Evolutionary conservation across 2,888 invertebrate genomes (phyloP).

Genomic region (Cheilosia urbana): DNA sequence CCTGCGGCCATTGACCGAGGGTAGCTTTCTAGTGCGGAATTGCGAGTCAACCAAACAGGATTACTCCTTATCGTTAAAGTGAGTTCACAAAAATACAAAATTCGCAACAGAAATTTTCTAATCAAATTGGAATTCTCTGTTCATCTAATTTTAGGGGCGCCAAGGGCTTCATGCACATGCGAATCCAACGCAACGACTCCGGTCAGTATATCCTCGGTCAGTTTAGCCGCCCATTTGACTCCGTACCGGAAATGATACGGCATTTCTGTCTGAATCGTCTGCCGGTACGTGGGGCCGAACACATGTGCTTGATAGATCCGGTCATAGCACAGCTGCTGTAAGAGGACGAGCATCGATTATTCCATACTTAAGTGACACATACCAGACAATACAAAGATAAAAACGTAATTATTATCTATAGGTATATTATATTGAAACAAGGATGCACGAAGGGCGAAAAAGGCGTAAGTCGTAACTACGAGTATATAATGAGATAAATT

Average conservation of each 20-base stretch:
- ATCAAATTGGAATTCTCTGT: slow-evolving; percentile 54
- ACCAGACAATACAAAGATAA: slow-evolving; percentile 69
- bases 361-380: slow-evolving; percentile 70
- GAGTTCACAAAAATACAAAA: slow-evolving; percentile 83
- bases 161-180: slow-evolving; percentile 98
- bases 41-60: slow-evolving; percentile 97
- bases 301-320: slow-evolving; percentile 97
- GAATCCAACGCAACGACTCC: slow-evolving; percentile 91
- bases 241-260: slow-evolving; percentile 97
- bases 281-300: slow-evolving; percentile 97
- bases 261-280: slow-evolving; percentile 96
- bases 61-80: slow-evolving; percentile 97
- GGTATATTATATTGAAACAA: slow-evolving; percentile 33
- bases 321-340: slow-evolving; percentile 92
- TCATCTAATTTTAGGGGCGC: slow-evolving; percentile 89
- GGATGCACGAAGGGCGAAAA: background rate
- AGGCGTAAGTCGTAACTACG: slow-evolving; percentile 33
- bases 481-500: slow-evolving; percentile 31
- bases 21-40: slow-evolving; percentile 96
- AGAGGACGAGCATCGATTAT: slow-evolving; percentile 77
- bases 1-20: slow-evolving; percentile 92
- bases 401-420: slow-evolving; percentile 26
- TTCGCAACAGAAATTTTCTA: slow-evolving; percentile 1
- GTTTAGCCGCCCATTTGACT: slow-evolving; percentile 95
- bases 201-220: slow-evolving; percentile 95